phyloP scores from a whole-genome alignment of 2,888 invertebrate genomes.

The Tenthredo livida region DNA sequence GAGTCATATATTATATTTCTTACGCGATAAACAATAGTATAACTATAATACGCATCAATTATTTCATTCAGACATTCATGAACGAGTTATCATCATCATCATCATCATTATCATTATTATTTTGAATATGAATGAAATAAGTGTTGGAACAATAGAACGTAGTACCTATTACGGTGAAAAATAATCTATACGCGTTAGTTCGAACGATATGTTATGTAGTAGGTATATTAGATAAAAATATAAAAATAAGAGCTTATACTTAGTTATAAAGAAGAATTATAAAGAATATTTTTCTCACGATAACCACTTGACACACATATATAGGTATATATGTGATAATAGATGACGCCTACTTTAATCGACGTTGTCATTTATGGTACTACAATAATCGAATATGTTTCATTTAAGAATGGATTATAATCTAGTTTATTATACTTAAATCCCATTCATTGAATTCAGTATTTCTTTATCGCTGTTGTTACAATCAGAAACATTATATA shows the following conservation, averaged over 20 bases:
- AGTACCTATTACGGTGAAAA: neutral
- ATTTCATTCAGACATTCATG: neutral
- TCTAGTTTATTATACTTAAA: neutral
- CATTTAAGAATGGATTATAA: neutral
- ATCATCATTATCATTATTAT: neutral
- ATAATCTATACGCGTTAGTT: neutral
- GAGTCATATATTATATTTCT: neutral
- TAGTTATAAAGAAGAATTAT: too few relatives aligned
- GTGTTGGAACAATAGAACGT: neutral
- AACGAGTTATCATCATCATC: neutral
- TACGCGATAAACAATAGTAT: neutral
- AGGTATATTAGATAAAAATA: neutral
- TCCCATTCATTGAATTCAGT: neutral
- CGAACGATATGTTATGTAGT: neutral
- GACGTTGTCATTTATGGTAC: neutral
- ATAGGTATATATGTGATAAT: neutral
- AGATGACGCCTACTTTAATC: constrained; percentile 3
- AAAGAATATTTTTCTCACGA: neutral
- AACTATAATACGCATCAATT: neutral
- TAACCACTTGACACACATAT: neutral
- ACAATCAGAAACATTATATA: neutral
- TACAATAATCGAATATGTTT: neutral
- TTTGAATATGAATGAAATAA: neutral
- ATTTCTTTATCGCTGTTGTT: neutral
- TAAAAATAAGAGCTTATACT: neutral